Base-by-base conservation (phyloP, 1,140 invertebrate species). In the Bombus soroeensis region DNA sequence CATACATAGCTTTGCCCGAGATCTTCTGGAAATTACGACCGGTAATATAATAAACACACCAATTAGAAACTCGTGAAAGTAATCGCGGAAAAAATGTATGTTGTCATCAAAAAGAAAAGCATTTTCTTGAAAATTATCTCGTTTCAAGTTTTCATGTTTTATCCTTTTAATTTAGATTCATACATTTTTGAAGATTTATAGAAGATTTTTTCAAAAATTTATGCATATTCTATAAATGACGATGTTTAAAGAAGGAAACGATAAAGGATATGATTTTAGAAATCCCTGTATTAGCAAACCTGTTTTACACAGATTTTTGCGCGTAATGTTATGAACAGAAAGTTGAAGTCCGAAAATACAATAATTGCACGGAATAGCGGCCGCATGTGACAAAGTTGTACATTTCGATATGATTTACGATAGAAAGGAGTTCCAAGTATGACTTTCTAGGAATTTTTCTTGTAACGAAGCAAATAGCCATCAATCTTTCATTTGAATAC, bases 31-130 rank as follows among this genome's bases (percentile, higher is more conserved):
- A 87, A 66, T 81, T 53, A 87, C 79, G 41, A 82, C 57, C 41
- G 66, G 62, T 43, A 76, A 70, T 39, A 39, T 22, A 57, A 83
- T 83, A 88, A 87, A 86, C 59, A 66, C 73, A 57, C 79, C 57
- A 66, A 83, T 82, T 32, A 53, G 8, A 70, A 32, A 25, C 77
- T 53, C 75, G 88, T 89, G 88, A 89, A 89, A 89, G 88, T 89
- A 43, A 28, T 66, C 39, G 57, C 32, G 43, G 43, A 68, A 79
- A 85, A 53, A 66, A 83, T 81, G 34, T 78, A 74, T n/a, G 3
- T 25, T 59, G 34, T 9, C 68, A 32, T 28, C 41, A 59, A 62
- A 18, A 71, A 53, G 66, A 75, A 81, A 77, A 87, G 41, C 41
- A 32, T 76, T 53, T 68, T 37, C 1, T 13, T 32, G 34, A 10